Percentiles rank a stretch among this genome's conserved stretches.
Conservation (phyloP, 2,797 vertebrate species). For the Austrolebias charrua region DNA sequence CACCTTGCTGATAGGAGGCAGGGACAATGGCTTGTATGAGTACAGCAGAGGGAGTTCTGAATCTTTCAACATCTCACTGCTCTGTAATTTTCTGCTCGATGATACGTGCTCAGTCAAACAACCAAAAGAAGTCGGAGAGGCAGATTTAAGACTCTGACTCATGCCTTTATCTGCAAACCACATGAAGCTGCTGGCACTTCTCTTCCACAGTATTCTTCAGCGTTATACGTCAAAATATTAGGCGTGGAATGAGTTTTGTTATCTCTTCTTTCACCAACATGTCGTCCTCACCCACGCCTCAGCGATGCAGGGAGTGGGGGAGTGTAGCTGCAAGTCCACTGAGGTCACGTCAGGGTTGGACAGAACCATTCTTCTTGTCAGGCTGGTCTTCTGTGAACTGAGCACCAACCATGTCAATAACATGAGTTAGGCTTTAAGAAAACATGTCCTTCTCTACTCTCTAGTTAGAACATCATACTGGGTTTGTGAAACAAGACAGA, state of each 20-base stretch:
- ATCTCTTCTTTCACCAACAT: constrained; percentile 49
- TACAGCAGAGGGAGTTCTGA: constrained; percentile 16
- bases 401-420: constrained; percentile 16
- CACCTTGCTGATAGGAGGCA: constrained; percentile 13
- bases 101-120: constrained; percentile 42
- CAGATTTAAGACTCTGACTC: constrained; percentile 30
- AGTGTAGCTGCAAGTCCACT: constrained; percentile 46
- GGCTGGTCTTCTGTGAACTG: constrained; percentile 30
- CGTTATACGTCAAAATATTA: constrained; percentile 34
- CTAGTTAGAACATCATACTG: neutral
- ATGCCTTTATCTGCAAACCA: constrained; percentile 39
- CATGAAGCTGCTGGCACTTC: constrained; percentile 25
- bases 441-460: constrained; percentile 4
- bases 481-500: constrained; percentile 5
- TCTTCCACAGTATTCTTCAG: constrained; percentile 34
- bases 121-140: constrained; percentile 17
- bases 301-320: constrained; percentile 37
- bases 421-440: constrained; percentile 20
- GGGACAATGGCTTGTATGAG: constrained; percentile 38
- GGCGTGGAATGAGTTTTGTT: constrained; percentile 31
- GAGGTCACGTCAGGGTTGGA: constrained; percentile 53
- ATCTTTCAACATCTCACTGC: constrained; percentile 20
- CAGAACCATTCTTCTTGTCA: constrained; percentile 39
- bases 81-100: constrained; percentile 54
- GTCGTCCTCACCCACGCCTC: constrained; percentile 39